phyloP scores from a whole-genome alignment of 1,140 invertebrate species.

The Hypsibius dujardini region DNA sequence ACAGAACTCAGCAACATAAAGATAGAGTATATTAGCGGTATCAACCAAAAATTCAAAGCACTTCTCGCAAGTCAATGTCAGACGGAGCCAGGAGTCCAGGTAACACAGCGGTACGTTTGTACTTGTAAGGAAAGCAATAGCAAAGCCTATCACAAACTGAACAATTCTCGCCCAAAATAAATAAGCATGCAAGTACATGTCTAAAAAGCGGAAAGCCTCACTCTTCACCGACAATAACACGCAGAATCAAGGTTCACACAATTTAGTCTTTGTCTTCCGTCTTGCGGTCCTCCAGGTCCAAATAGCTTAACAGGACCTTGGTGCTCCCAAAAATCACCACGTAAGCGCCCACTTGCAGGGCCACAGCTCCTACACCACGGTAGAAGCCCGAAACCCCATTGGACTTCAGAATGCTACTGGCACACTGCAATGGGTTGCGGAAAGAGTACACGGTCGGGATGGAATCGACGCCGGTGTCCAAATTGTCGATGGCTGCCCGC shows the following conservation, averaged over 20 bases:
- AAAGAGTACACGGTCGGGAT: slow-evolving; percentile 10
- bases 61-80: no score
- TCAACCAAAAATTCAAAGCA: no score
- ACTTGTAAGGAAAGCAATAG: no score
- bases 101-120: no score
- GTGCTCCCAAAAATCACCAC: not conserved
- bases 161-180: no score
- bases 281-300: not conserved
- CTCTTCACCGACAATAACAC: no score
- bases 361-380: not conserved
- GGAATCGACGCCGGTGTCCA: slow-evolving; percentile 10
- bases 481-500: not conserved
- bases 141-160: no score
- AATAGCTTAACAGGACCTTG: not conserved
- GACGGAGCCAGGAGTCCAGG: no score
- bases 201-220: no score
- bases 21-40: no score
- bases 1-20: no score
- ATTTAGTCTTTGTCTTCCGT: not conserved
- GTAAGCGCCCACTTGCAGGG: not conserved
- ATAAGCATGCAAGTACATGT: no score
- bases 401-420: not conserved
- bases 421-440: slow-evolving; percentile 12
- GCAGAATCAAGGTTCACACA: not conserved
- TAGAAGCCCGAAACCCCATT: not conserved